phyloP scores from a whole-genome alignment of 2,888 invertebrate species.

The Pomacea canaliculata region DNA sequence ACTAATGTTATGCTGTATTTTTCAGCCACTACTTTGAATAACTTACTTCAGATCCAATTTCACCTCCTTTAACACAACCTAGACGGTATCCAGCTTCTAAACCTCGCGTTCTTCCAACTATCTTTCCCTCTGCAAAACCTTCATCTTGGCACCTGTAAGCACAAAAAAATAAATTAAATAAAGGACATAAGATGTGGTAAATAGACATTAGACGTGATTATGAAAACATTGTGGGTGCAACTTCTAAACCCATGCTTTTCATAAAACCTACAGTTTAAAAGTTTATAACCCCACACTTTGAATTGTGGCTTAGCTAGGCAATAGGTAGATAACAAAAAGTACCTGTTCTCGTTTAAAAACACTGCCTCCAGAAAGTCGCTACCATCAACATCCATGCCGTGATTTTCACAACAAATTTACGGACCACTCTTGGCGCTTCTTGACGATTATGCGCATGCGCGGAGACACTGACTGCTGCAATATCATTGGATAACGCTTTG shows the following conservation, averaged over 20 bases:
- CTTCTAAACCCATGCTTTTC: too few relatives aligned
- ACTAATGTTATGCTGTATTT: too few relatives aligned
- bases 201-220: background rate
- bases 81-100: constrained; percentile 46
- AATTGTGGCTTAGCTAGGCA: too few relatives aligned
- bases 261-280: too few relatives aligned
- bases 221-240: too few relatives aligned
- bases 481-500: too few relatives aligned
- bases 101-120: constrained; percentile 39
- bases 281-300: too few relatives aligned
- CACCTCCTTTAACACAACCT: constrained; percentile 54
- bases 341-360: constrained; percentile 17
- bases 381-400: background rate
- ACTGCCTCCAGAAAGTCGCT: constrained; percentile 15
- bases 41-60: constrained; percentile 54
- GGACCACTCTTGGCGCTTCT: too few relatives aligned
- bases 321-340: background rate
- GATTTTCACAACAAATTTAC: background rate
- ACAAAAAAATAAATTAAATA: background rate
- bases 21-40: too few relatives aligned
- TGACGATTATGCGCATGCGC: too few relatives aligned
- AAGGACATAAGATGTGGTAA: background rate
- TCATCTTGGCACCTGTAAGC: constrained; percentile 40
- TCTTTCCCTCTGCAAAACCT: constrained; percentile 45
- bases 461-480: too few relatives aligned